Conservation (phyloP, 2,888 invertebrate species). For the Caradrina clavipalpis region DNA sequence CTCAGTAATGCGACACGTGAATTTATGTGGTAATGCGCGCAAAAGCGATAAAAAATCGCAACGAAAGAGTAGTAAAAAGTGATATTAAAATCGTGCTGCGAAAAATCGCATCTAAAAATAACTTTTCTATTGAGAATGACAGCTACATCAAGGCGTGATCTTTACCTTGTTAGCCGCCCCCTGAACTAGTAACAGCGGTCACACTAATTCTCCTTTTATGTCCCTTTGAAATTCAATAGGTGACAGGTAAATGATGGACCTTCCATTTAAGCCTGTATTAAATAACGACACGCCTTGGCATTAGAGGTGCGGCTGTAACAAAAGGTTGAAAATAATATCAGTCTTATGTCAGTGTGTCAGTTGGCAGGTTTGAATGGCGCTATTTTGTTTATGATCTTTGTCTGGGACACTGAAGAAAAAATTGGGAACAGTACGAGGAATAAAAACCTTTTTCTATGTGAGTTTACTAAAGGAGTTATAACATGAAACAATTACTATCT, state of each 20-base stretch:
- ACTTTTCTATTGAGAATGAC: neutral
- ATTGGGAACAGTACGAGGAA: too few relatives aligned
- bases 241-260: conserved; percentile 69
- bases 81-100: neutral
- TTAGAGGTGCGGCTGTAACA: conserved; percentile 67
- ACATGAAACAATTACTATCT: too few relatives aligned
- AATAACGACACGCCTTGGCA: conserved; percentile 69
- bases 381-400: conserved; percentile 23
- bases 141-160: conserved; percentile 10
- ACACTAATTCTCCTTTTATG: conserved; percentile 70
- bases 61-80: neutral
- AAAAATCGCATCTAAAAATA: neutral
- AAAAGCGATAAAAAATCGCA: neutral
- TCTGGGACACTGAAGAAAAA: conserved; percentile 10
- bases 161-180: conserved; percentile 33
- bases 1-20: too few relatives aligned
- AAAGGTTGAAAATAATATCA: conserved; percentile 57
- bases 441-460: too few relatives aligned
- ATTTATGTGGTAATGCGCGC: too few relatives aligned
- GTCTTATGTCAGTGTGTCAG: conserved; percentile 40
- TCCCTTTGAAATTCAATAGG: conserved; percentile 74
- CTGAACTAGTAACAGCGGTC: conserved; percentile 57
- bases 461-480: too few relatives aligned
- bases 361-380: conserved; percentile 27
- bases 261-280: conserved; percentile 71